Evolutionary conservation across 2,113 vertebrate genomes (phyloP).

Genomic region (Proterorhinus semilunaris): DNA sequence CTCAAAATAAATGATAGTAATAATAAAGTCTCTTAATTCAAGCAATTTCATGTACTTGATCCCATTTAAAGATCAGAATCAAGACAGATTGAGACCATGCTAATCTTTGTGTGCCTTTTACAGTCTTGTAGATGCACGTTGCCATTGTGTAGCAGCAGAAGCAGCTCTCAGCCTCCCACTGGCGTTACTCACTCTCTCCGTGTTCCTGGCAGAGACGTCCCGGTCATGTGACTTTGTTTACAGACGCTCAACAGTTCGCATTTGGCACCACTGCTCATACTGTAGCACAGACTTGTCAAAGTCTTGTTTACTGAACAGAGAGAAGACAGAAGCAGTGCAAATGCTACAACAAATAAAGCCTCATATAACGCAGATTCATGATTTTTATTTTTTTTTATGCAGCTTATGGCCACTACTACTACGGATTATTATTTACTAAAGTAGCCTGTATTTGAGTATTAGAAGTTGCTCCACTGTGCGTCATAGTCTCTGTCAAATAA

Average conservation of each 20-base stretch:
- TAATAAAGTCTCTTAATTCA: no score
- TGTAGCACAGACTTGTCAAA: neutral
- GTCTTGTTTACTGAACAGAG: neutral
- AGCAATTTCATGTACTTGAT: no score
- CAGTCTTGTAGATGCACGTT: neutral
- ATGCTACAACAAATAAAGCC: neutral
- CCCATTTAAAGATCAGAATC: no score
- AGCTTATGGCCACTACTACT: no score
- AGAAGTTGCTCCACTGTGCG: no score
- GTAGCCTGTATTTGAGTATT: no score
- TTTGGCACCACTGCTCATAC: neutral
- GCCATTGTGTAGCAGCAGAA: neutral
- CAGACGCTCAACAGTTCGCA: neutral
- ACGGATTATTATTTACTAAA: no score
- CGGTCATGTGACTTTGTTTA: slow-evolving; percentile 6
- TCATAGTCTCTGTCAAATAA: no score
- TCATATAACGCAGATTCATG: neutral
- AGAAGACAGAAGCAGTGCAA: neutral
- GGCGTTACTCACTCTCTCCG: neutral
- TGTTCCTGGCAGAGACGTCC: neutral
- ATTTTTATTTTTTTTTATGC: no score
- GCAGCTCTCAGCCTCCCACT: slow-evolving; percentile 4
- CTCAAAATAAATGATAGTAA: no score
- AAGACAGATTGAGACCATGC: neutral
- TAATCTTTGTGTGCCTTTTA: neutral